Conservation (phyloP, 2,113 vertebrate species). For the Oriolus oriolus region DNA sequence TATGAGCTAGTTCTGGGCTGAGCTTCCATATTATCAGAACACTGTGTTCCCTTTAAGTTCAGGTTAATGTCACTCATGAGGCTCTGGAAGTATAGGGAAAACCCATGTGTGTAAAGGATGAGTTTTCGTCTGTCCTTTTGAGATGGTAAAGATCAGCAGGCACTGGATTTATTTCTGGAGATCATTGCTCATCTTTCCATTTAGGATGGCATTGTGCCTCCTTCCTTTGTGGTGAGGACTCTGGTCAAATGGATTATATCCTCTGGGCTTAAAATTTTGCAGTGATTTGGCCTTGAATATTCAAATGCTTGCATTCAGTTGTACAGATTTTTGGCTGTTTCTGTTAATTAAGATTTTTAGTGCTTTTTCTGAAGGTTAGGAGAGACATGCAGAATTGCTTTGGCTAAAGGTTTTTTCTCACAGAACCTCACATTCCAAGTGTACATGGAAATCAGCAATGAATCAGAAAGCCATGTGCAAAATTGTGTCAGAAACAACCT, state of each 20-base stretch:
- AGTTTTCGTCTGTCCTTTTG: not conserved
- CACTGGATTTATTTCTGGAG: not conserved
- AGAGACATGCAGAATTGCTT: not conserved
- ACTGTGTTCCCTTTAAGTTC: not conserved
- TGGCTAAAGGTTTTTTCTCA: not conserved
- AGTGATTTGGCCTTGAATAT: not conserved
- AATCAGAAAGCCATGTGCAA: not conserved
- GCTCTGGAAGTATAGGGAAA: not conserved
- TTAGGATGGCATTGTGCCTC: not conserved
- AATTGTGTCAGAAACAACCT: not conserved
- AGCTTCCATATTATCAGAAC: not conserved
- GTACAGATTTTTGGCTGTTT: not conserved
- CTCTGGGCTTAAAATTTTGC: not conserved
- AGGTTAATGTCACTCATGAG: not conserved
- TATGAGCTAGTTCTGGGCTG: not conserved
- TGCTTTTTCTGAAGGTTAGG: not conserved
- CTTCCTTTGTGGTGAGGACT: not conserved
- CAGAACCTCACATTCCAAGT: not conserved
- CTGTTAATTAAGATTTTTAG: not conserved
- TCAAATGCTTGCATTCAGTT: not conserved
- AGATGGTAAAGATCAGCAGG: not conserved
- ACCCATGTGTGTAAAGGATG: not conserved
- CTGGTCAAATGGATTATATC: not conserved
- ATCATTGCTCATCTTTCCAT: not conserved
- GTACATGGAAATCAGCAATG: not conserved